Evolutionary conservation across 2,113 vertebrate species (phyloP).

Genomic region (Lanius ludovicianus): DNA sequence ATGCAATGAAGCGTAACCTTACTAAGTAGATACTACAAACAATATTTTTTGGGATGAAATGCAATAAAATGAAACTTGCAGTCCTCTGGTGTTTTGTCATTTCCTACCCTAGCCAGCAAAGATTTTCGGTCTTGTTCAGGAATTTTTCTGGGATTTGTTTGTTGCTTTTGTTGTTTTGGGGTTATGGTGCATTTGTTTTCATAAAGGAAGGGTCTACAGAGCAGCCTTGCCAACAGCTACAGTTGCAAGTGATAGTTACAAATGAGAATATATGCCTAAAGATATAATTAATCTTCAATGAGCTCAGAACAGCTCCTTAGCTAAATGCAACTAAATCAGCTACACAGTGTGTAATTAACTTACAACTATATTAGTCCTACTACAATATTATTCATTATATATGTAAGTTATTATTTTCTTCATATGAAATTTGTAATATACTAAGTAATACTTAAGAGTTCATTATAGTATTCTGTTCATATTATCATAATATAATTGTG

Average conservation of each 20-base stretch:
- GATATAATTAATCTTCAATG: slow-evolving; percentile 68
- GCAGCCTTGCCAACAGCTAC: neutral
- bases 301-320: slow-evolving; percentile 60
- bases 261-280: slow-evolving; percentile 60
- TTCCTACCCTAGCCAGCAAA: neutral
- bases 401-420: slow-evolving; percentile 68
- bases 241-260: slow-evolving; percentile 41
- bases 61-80: neutral
- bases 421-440: slow-evolving; percentile 62
- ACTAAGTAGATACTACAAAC: neutral
- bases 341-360: slow-evolving; percentile 74
- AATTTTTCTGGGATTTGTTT: neutral
- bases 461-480: slow-evolving; percentile 54
- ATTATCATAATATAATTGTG: slow-evolving; percentile 66
- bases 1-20: neutral
- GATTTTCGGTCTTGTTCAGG: neutral
- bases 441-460: slow-evolving; percentile 71
- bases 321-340: slow-evolving; percentile 75
- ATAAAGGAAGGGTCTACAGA: neutral
- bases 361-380: slow-evolving; percentile 59
- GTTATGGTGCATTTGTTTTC: neutral
- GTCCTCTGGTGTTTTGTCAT: neutral
- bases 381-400: slow-evolving; percentile 71
- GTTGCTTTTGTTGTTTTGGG: neutral
- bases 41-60: neutral